Percentiles rank a stretch among this genome's conserved stretches.
Evolutionary conservation across 2,113 vertebrate species (phyloP).

Genomic region (Grantiella picta): DNA sequence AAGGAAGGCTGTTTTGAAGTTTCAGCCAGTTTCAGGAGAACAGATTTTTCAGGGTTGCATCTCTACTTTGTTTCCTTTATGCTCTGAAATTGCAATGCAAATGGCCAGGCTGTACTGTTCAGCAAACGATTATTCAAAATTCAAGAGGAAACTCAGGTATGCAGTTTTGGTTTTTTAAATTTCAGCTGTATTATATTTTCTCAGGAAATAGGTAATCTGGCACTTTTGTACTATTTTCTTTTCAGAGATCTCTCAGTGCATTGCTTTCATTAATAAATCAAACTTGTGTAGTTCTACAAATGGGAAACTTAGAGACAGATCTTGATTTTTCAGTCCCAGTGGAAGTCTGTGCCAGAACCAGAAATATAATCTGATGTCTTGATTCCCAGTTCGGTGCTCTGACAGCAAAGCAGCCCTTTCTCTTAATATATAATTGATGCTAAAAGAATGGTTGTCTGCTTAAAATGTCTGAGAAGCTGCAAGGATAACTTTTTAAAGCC

Average conservation of each 20-base stretch:
- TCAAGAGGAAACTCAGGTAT: neutral
- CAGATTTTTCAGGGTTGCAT: neutral
- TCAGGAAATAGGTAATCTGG: neutral
- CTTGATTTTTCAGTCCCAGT: neutral
- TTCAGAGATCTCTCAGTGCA: neutral
- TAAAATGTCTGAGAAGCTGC: neutral
- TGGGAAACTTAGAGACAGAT: neutral
- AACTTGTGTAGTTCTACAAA: neutral
- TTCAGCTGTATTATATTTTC: neutral
- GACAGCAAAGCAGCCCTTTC: neutral
- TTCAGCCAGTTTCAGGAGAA: neutral
- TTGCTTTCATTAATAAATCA: slow-evolving; percentile 21
- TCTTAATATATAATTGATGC: neutral
- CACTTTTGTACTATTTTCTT: neutral
- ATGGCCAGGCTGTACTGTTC: neutral
- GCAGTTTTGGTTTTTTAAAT: neutral
- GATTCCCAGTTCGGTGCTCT: neutral
- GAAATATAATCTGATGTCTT: neutral
- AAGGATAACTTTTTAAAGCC: neutral
- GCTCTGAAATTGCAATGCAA: neutral
- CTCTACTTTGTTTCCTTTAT: neutral
- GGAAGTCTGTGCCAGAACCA: neutral
- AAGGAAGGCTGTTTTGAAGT: neutral
- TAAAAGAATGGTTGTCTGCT: neutral
- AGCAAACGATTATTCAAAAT: neutral